Conservation (phyloP, 2,797 vertebrate species). For the Aythya fuligula region DNA sequence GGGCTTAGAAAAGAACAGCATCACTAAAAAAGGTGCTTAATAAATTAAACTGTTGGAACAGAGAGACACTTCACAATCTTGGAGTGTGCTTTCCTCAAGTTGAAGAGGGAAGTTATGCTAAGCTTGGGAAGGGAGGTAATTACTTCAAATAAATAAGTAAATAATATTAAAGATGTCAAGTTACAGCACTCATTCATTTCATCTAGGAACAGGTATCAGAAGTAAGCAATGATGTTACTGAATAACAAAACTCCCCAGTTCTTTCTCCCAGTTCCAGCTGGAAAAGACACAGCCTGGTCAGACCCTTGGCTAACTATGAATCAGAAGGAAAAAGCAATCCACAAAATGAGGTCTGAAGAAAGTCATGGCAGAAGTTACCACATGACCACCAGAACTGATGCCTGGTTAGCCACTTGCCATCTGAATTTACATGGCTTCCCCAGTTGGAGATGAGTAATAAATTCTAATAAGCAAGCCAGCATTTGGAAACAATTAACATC, state of each 20-base stretch:
- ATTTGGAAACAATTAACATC: conserved; percentile 2
- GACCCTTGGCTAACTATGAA: background rate
- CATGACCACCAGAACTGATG: background rate
- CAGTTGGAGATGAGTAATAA: background rate
- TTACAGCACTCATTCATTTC: background rate
- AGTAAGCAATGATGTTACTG: background rate
- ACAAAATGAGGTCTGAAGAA: background rate
- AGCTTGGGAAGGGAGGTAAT: background rate
- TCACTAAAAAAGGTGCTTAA: background rate
- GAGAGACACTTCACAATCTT: background rate
- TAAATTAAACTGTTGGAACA: background rate
- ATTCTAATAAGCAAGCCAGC: background rate
- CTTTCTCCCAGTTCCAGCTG: background rate
- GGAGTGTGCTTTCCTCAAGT: accelerated
- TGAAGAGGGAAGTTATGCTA: background rate
- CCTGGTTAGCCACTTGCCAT: background rate
- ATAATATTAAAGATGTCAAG: background rate
- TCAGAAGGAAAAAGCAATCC: background rate
- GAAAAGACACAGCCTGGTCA: background rate
- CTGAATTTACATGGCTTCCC: background rate
- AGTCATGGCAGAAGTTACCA: background rate
- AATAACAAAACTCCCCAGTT: background rate
- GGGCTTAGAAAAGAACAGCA: background rate
- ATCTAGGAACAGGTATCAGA: background rate
- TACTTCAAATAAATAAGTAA: background rate